A percentile compares a stretch with the other conserved stretches of the same genome.
These are phyloP conservation scores for Cotesia chilonis DNA, from an alignment of 1,140 invertebrate genomes.

Conservation along the genomic window DNA sequence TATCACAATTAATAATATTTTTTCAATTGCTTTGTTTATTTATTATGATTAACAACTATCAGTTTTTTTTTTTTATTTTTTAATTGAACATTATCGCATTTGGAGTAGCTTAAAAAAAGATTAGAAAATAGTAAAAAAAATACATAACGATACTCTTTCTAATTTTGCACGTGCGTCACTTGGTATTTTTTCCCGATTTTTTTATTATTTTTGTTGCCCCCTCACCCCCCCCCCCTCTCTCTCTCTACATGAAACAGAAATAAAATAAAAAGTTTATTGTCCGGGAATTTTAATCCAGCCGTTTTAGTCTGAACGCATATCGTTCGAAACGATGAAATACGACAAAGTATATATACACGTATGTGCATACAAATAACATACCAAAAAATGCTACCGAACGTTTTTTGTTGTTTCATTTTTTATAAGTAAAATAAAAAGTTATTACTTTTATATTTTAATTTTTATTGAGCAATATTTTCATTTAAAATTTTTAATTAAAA, in stretches of 20 bases:
- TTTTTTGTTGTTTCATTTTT: conserved; percentile 6
- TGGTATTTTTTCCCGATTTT: conserved; percentile 8
- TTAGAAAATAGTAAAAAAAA: not conserved
- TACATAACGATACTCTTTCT: not conserved
- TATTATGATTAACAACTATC: no score
- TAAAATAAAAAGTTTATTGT: conserved; percentile 57
- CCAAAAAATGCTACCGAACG: conserved; percentile 25
- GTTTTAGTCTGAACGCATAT: conserved; percentile 48
- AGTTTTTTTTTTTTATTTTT: not conserved
- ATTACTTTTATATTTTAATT: conserved; percentile 4
- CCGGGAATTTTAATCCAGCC: conserved; percentile 51
- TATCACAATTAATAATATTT: no score
- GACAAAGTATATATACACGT: conserved; percentile 29
- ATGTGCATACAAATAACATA: conserved; percentile 30
- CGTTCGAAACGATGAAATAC: conserved; percentile 51
- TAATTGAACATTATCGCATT: no score
- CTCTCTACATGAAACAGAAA: conserved; percentile 38
- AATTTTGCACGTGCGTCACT: not conserved
- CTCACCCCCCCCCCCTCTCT: not conserved
- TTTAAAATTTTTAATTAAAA: not conserved
- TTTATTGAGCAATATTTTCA: not conserved
- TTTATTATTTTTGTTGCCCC: conserved; percentile 2
- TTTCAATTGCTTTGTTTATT: no score
- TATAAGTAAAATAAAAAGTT: conserved; percentile 2
- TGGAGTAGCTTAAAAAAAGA: not conserved